Evolutionary conservation across 2,888 invertebrate species (phyloP), one percentile per base, ranked within the genome.

Genomic region (Diaperis boleti): DNA sequence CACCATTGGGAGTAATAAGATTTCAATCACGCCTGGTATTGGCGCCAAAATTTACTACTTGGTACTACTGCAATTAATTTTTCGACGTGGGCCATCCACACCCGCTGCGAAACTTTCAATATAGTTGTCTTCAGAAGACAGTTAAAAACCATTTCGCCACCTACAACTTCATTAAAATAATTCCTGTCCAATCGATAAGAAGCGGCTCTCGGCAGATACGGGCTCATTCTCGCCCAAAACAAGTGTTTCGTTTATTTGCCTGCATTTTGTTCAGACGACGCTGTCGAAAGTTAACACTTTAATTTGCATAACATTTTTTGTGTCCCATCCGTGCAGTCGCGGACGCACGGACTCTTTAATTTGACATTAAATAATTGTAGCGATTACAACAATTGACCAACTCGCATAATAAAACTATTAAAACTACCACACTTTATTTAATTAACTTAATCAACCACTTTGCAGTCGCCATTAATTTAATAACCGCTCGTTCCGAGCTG

Each of bases 391-490:
- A 67, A 66, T 68, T 64, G 64, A 61, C 62, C 61, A 54, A 31
- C 62, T 35, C 54, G 69, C 62, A 71, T 71, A 69, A 71, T 71
- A 66, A 62, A 67, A 68, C 69, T 66, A 56, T 69, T 67, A 62
- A 68, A 70, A 67, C 65, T 63, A 66, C 68, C 52, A 55, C 64
- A 59, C 55, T 66, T 68, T 60, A 71, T 69, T 69, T 67, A 68
- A 71, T 71, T 67, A 71, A 67, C 45, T 66, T 67, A 71, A 71
- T 69, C 67, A 71, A 62, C 66, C 70, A 67, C 68, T 71, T 69
- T 69, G 69, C 70, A 62, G 60, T 64, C 66, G 54, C 69, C 65
- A 69, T 71, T 68, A 68, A 67, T 66, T 57, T 71, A 69, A 69
- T 69, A 64, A 62, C 60, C 66, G 59, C 56, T 65, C 62, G 68